Evolutionary conservation across 2,113 vertebrate genomes (phyloP).

Genomic region (Zosterops lateralis): DNA sequence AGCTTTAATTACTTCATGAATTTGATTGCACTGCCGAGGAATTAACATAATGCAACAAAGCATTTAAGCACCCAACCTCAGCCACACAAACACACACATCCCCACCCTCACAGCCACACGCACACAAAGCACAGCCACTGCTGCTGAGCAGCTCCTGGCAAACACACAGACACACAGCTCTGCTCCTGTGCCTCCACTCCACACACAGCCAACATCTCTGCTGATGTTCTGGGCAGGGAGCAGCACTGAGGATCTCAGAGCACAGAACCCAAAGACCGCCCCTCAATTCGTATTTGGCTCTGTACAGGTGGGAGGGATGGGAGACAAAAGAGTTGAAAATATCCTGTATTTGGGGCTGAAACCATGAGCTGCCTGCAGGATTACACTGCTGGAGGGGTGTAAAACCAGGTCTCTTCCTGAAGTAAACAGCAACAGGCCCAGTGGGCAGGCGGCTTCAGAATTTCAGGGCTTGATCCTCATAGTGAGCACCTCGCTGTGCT

Average conservation of each 20-base stretch:
- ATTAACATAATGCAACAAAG: conserved; percentile 88
- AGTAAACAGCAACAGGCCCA: not conserved
- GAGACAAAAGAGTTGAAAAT: not conserved
- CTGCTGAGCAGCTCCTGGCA: conserved; percentile 28
- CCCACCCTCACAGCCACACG: not conserved
- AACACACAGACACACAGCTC: not conserved
- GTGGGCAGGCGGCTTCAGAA: not conserved
- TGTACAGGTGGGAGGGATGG: not conserved
- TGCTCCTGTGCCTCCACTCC: not conserved
- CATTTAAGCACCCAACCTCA: conserved; percentile 76
- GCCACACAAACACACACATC: conserved; percentile 61
- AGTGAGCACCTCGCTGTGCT: not conserved
- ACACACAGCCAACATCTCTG: not conserved
- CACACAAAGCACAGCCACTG: conserved; percentile 17
- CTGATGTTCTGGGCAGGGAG: not conserved
- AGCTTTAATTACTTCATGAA: conserved; percentile 96
- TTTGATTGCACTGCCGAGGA: conserved; percentile 88
- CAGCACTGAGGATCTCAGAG: not conserved
- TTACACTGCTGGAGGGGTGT: not conserved
- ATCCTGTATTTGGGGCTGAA: not conserved
- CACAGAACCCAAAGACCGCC: not conserved
- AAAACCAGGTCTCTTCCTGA: not conserved
- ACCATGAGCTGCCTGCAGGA: not conserved
- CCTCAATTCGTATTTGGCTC: not conserved
- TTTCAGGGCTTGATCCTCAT: not conserved